Percentiles rank a stretch among this genome's conserved stretches.
These are phyloP conservation scores for Tolypeutes matacus DNA, from an alignment of 2,797 vertebrate genomes.

Conservation along the genomic window DNA sequence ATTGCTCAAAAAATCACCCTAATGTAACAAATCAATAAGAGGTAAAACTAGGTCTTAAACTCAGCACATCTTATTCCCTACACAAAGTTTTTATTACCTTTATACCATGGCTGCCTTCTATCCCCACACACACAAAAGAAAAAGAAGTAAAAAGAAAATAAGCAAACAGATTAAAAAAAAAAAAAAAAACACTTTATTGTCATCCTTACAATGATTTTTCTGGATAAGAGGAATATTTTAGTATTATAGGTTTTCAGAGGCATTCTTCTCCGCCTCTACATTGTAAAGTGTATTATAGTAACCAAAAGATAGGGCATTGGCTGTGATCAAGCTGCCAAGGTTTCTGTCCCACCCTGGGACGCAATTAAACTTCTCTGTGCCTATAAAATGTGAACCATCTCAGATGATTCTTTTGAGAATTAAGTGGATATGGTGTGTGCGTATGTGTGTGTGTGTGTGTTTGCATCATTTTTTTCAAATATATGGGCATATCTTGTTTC, in stretches of 20 bases:
- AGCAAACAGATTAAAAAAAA: too few species aligned
- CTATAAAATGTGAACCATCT: not conserved
- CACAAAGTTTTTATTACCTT: not conserved
- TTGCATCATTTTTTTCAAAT: not conserved
- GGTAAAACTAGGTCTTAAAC: not conserved
- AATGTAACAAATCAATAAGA: not conserved
- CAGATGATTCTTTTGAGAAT: not conserved
- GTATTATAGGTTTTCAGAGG: not conserved
- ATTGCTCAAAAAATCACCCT: not conserved
- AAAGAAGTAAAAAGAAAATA: too few species aligned
- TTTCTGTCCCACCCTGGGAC: not conserved
- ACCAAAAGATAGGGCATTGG: not conserved
- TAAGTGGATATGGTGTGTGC: not conserved
- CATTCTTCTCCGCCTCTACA: not conserved
- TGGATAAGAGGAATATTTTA: not conserved
- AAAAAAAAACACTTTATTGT: not conserved
- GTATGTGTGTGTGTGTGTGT: not conserved
- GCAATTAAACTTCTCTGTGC: not conserved
- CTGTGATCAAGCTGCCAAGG: not conserved
- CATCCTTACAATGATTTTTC: not conserved
- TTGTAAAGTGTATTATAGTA: not conserved
- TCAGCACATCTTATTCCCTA: not conserved
- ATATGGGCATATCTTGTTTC: not conserved
- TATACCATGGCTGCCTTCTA: not conserved
- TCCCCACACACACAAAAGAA: too few species aligned